Percentiles rank a stretch among this genome's conserved stretches.
Conservation (phyloP, 2,888 invertebrate species). For the Ichneumon xanthorius region DNA sequence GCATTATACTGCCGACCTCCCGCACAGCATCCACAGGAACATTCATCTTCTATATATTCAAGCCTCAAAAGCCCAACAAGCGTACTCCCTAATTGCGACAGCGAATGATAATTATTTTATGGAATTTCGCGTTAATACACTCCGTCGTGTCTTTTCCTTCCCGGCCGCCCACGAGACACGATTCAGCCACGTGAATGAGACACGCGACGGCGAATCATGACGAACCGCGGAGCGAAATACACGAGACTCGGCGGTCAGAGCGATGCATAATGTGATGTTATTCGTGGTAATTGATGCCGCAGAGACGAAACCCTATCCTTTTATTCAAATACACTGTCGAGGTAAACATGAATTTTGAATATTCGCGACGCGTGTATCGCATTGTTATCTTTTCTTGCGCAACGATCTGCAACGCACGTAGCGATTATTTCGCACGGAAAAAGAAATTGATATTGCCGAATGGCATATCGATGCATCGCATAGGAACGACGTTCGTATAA, state of each 20-base stretch:
- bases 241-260: not conserved
- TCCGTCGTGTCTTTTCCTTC: conserved; percentile 6
- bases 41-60: conserved; percentile 66
- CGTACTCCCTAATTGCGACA: conserved; percentile 72
- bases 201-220: conserved; percentile 22
- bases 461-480: not conserved
- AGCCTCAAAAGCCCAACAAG: conserved; percentile 72
- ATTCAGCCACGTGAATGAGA: conserved; percentile 2
- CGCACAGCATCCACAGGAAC: not conserved
- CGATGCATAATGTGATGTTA: not conserved
- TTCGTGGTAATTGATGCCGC: not conserved
- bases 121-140: conserved; percentile 69
- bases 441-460: not conserved
- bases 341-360: not conserved
- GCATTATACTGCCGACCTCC: not conserved
- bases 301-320: not conserved
- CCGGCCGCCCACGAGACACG: not conserved
- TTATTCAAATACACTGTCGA: not conserved
- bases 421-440: not conserved
- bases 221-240: not conserved
- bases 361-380: not conserved
- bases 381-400: not conserved
- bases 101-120: conserved; percentile 72
- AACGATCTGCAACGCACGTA: not conserved
- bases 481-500: not conserved